Evolutionary conservation across 2,113 vertebrate species (phyloP), one percentile per base, ranked within the genome.

Genomic region (Malurus alboscapulatus): DNA sequence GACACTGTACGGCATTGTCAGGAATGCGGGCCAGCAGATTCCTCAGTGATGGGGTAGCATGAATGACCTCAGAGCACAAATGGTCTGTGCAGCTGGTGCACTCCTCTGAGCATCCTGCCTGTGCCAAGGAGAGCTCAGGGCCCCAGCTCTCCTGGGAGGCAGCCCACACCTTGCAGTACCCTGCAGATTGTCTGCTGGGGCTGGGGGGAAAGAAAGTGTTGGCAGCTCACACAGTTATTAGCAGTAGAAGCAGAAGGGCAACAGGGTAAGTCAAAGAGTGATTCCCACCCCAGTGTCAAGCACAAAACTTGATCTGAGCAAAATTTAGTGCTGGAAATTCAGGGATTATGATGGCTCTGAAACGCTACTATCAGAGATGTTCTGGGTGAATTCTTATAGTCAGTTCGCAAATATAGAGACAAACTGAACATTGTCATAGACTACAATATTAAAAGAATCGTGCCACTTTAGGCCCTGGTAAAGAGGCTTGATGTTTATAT

Each of bases 51-150:
- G 87, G 96, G 72, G 38, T 96, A 95, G 87, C 63, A 20, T 53
- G 92, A 88, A 96, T 96, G 95, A 96, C 75, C 91, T 96, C 94
- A 96, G 83, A 92, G 94, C 92, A 88, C 94, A 95, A 95, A 71
- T 94, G 96, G 93, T 88, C 61, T 48, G 87, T 5, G 8, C 96
- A 96, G 96, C 95, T 96, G 95, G 95, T 83, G 57, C 65, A 19
- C 55, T 85, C 63, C 68, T 92, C 77, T 42, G 75, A 90, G 63
- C 51, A 83, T 81, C 73, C 90, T 63, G 84, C 44, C 29, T 74
- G 40, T 57, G 75, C 89, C 0, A 40, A 76, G 75, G 36, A 75
- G 38, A 63, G 44, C 48, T 68, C 51, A 63, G 34, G 51, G 78
- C 42, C 55, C 12, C 67, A 51, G 45, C 34, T 73, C 18, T 15